A percentile compares a stretch with the other conserved stretches of the same genome.
phyloP scores from a whole-genome alignment of 2,888 invertebrate genomes.

The Dendrolimus houi region DNA sequence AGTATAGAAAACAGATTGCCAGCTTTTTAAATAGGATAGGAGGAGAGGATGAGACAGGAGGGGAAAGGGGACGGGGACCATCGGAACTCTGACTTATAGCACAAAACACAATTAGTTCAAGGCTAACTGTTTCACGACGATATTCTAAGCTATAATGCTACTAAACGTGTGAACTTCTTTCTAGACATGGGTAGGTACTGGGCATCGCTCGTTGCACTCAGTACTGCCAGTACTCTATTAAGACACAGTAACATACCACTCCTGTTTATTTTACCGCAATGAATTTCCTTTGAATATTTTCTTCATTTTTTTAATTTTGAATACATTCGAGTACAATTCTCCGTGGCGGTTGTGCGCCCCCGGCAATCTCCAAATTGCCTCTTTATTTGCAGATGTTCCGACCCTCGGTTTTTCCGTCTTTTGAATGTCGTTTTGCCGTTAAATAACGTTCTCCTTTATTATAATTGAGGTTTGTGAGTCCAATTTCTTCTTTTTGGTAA shows the following conservation, averaged over 20 bases:
- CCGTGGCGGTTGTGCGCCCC: slow-evolving; percentile 66
- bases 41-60: too few species aligned
- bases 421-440: slow-evolving; percentile 75
- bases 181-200: neutral
- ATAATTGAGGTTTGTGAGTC: slow-evolving; percentile 60
- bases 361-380: slow-evolving; percentile 76
- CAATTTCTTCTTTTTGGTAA: slow-evolving; percentile 30
- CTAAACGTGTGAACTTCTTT: too few species aligned
- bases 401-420: slow-evolving; percentile 74
- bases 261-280: slow-evolving; percentile 72
- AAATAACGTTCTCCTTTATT: slow-evolving; percentile 72
- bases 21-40: too few species aligned
- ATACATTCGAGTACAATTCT: slow-evolving; percentile 73
- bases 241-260: slow-evolving; percentile 57
- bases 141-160: too few species aligned
- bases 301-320: slow-evolving; percentile 69
- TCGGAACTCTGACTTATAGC: too few species aligned
- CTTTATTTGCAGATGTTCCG: slow-evolving; percentile 76
- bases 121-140: too few species aligned
- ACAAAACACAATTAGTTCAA: too few species aligned
- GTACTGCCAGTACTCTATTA: slow-evolving; percentile 4
- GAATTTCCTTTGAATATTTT: slow-evolving; percentile 68
- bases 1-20: too few species aligned
- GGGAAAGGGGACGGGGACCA: too few species aligned
- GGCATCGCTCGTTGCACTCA: slow-evolving; percentile 2